Percentiles rank a stretch among this genome's conserved stretches.
Evolutionary conservation across 1,140 invertebrate species (phyloP).

Genomic region (Platyscapa corneri): DNA sequence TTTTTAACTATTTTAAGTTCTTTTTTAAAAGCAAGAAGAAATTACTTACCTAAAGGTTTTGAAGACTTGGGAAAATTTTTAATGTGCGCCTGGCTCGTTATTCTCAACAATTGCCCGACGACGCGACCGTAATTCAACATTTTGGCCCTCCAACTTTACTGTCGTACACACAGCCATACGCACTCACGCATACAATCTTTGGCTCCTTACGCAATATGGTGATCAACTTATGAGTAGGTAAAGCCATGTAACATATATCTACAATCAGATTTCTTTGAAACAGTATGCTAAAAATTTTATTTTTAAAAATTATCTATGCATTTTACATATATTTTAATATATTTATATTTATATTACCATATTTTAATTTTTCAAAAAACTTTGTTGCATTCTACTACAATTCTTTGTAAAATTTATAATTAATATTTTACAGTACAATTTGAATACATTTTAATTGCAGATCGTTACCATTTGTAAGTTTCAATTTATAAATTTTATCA

Average conservation of each 20-base stretch:
- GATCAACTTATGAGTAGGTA: constrained; percentile 3
- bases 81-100: constrained; percentile 54
- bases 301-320: no score
- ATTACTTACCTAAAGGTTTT: constrained; percentile 55
- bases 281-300: no score
- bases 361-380: no score
- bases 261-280: no score
- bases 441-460: no score
- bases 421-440: no score
- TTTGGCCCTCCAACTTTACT: constrained; percentile 45
- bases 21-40: neutral
- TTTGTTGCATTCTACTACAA: no score
- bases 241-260: neutral
- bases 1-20: neutral
- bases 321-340: no score
- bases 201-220: constrained; percentile 63
- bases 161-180: neutral
- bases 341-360: no score
- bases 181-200: neutral
- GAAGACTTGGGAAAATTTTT: constrained; percentile 49
- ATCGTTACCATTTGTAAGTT: no score
- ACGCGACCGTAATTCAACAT: constrained; percentile 62
- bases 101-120: constrained; percentile 57
- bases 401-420: no score
- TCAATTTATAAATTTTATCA: no score